These are phyloP conservation scores for Morpho achilles DNA, from an alignment of 2,888 invertebrate species.

Conservation along the genomic window DNA sequence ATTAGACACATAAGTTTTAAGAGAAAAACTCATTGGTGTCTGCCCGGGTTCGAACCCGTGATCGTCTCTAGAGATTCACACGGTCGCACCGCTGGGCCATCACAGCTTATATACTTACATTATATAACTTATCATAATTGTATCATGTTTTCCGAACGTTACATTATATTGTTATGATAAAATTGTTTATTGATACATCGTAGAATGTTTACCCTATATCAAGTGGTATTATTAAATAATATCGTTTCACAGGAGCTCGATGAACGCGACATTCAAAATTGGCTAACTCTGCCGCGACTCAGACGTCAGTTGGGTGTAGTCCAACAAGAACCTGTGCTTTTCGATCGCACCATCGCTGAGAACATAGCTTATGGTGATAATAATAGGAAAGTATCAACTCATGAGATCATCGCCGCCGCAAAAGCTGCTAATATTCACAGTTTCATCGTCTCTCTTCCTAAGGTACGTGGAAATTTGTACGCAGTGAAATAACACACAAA, in stretches of 20 bases:
- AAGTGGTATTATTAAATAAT: background rate
- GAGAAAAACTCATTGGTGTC: too few relatives aligned
- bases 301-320: constrained; percentile 89
- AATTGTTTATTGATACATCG: too few relatives aligned
- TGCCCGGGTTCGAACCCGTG: too few relatives aligned
- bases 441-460: constrained; percentile 85
- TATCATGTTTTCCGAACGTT: too few relatives aligned
- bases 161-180: too few relatives aligned
- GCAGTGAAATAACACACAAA: too few relatives aligned
- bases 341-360: constrained; percentile 89
- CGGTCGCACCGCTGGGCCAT: too few relatives aligned
- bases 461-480: constrained; percentile 49
- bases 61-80: too few relatives aligned
- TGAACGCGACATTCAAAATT: constrained; percentile 73
- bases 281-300: constrained; percentile 82
- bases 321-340: constrained; percentile 91
- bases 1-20: too few relatives aligned
- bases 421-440: constrained; percentile 89
- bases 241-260: constrained; percentile 63
- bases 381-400: constrained; percentile 81
- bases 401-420: constrained; percentile 86
- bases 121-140: too few relatives aligned
- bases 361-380: constrained; percentile 94
- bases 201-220: too few relatives aligned
- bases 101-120: too few relatives aligned